These are phyloP conservation scores for Sclerodermus sp. DNA, from an alignment of 2,888 invertebrate genomes.

Conservation along the genomic window DNA sequence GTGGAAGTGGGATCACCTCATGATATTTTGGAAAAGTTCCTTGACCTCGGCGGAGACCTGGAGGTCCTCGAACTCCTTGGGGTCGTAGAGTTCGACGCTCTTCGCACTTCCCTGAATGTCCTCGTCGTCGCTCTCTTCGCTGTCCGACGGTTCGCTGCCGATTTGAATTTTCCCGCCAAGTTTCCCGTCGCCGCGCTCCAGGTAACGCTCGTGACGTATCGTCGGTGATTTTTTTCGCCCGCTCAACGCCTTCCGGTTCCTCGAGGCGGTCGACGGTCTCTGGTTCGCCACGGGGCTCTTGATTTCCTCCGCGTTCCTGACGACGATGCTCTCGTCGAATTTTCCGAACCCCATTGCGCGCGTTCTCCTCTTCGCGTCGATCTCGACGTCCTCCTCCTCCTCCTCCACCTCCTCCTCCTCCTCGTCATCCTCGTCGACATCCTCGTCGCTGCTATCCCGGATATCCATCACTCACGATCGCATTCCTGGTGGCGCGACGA, in stretches of 20 bases:
- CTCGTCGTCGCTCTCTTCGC: conserved; percentile 52
- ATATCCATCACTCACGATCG: conserved; percentile 16
- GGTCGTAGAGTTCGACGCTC: conserved; percentile 66
- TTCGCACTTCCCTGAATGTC: conserved; percentile 45
- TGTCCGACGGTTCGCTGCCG: conserved; percentile 47
- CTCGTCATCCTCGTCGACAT: too few species aligned
- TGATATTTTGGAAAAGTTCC: conserved; percentile 91
- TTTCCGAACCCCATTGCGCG: conserved; percentile 43
- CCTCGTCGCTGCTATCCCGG: conserved; percentile 27
- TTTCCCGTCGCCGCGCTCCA: conserved; percentile 1
- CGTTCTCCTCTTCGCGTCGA: too few species aligned
- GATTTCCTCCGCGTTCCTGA: conserved; percentile 63
- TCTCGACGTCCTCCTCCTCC: too few species aligned
- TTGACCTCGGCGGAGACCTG: conserved; percentile 82
- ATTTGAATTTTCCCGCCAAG: conserved; percentile 30
- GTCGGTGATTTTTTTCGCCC: background rate
- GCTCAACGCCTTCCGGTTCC: background rate
- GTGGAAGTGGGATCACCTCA: too few species aligned
- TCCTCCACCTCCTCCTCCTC: too few species aligned
- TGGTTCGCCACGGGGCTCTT: conserved; percentile 57
- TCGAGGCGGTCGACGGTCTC: conserved; percentile 23
- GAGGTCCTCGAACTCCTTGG: conserved; percentile 80
- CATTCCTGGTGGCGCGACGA: too few species aligned
- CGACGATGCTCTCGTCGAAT: conserved; percentile 64
- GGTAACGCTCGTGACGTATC: background rate